Base-by-base conservation (phyloP, 2,113 vertebrate species). In the Tetraodon nigroviridis region DNA sequence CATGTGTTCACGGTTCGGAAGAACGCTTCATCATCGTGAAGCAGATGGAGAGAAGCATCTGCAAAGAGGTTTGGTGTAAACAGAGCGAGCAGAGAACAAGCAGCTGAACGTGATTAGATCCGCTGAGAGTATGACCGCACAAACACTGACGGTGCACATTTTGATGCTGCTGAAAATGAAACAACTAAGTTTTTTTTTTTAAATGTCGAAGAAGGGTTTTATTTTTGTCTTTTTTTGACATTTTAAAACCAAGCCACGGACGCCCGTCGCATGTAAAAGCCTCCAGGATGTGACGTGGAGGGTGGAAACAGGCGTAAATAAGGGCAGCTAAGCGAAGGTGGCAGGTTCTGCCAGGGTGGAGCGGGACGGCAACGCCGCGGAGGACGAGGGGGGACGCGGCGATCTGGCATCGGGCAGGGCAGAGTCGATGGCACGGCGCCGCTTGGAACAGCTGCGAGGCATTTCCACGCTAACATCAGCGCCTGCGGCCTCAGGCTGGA, bases 401-500 rank as follows among this genome's bases (percentile, higher is more conserved):
- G 80, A 79, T 77, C 69, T 51, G 76, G 75, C 75, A 79, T 70
- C 61, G 82, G 58, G 27, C 58, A 17, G 71, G 73, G 76, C 82
- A 83, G 78, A 83, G 63, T 79, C 69, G 51, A 51, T 76, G 83
- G 85, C 81, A 64, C 58, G 2, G 44, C 22, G 79, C 83, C 78
- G 86, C 83, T 87, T 90, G 85, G 78, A 87, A 90, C 89, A 90
- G 87, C 90, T 90, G 89, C 67, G 79, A 89, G 76, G 87, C 84
- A 90, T 90, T 90, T 89, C 82, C 86, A 88, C 84, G 87, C 83
- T 88, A 87, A 84, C 85, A 88, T 90, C 87, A 91, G 87, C 85
- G 78, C 83, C 90, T 89, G 87, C 87, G 86, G 86, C 86, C 83
- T 87, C 73, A 64, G 84, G 84, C 76, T 73, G 79, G 75, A 84